Evolutionary conservation across 2,888 invertebrate genomes (phyloP).

Genomic region (Apotomis turbidana): DNA sequence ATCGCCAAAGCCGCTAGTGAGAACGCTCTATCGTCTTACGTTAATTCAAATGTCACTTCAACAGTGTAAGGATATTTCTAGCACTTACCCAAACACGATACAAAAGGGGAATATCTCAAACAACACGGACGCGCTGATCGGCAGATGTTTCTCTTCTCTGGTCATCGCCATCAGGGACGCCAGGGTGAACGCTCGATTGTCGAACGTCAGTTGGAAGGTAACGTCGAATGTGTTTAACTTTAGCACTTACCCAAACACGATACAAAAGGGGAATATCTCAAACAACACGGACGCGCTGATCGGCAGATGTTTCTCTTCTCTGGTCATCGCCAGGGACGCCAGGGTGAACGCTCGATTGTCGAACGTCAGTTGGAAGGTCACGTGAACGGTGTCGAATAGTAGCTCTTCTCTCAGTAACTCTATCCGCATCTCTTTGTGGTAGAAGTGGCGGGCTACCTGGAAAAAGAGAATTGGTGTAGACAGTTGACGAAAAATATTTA

Average conservation of each 20-base stretch:
- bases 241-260: slow-evolving; percentile 95
- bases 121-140: slow-evolving; percentile 94
- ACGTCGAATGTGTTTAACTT: slow-evolving; percentile 92
- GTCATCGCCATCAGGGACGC: slow-evolving; percentile 91
- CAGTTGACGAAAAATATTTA: neutral
- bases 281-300: slow-evolving; percentile 95
- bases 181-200: slow-evolving; percentile 95
- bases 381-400: slow-evolving; percentile 95
- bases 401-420: slow-evolving; percentile 94
- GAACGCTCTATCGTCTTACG: no score
- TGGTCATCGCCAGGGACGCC: slow-evolving; percentile 92
- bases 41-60: no score
- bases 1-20: slow-evolving; percentile 90
- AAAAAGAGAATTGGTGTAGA: slow-evolving; percentile 40
- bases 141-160: slow-evolving; percentile 93
- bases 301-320: slow-evolving; percentile 94
- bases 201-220: slow-evolving; percentile 96
- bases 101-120: slow-evolving; percentile 99
- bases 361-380: slow-evolving; percentile 96
- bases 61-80: neutral
- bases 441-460: slow-evolving; percentile 95
- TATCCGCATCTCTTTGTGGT: slow-evolving; percentile 97
- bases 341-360: slow-evolving; percentile 96
- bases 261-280: slow-evolving; percentile 98
- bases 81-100: slow-evolving; percentile 94